Percentiles rank a stretch among this genome's conserved stretches.
Evolutionary conservation across 2,113 vertebrate species (phyloP).

Genomic region (Neoarius graeffei): DNA sequence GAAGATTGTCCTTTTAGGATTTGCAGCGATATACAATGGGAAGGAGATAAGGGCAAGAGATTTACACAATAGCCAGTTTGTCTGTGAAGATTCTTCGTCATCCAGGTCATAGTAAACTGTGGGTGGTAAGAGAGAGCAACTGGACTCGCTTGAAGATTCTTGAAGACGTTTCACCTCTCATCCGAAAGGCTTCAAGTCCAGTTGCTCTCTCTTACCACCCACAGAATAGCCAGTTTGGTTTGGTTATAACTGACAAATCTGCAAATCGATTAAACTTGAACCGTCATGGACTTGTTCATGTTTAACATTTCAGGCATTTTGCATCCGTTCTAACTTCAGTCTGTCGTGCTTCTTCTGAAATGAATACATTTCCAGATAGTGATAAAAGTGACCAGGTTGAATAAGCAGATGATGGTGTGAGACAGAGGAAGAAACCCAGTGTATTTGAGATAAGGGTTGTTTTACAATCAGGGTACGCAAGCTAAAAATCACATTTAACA

Average conservation of each 20-base stretch:
- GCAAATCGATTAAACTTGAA: background rate
- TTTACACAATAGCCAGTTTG: background rate
- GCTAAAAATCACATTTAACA: too few species aligned
- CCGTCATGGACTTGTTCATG: background rate
- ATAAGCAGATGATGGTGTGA: background rate
- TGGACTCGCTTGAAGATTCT: too few species aligned
- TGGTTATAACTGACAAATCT: too few species aligned
- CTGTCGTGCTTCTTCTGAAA: background rate
- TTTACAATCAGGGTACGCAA: too few species aligned
- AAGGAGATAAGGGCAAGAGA: constrained; percentile 4
- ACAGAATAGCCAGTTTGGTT: too few species aligned
- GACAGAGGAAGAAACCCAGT: background rate
- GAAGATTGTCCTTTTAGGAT: background rate
- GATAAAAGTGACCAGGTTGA: background rate
- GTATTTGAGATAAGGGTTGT: constrained; percentile 50
- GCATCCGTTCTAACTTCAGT: background rate
- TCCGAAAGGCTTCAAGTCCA: too few species aligned
- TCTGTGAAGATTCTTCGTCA: too few species aligned
- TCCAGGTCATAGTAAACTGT: too few species aligned
- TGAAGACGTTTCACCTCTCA: too few species aligned
- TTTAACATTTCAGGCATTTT: background rate
- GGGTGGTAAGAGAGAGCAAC: too few species aligned
- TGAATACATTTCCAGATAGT: background rate
- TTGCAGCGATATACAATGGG: background rate
- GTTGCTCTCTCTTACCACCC: too few species aligned